Percentiles rank a stretch among this genome's conserved stretches.
These are phyloP conservation scores for Phyto melanocephala DNA, from an alignment of 2,888 invertebrate genomes.

Conservation along the genomic window DNA sequence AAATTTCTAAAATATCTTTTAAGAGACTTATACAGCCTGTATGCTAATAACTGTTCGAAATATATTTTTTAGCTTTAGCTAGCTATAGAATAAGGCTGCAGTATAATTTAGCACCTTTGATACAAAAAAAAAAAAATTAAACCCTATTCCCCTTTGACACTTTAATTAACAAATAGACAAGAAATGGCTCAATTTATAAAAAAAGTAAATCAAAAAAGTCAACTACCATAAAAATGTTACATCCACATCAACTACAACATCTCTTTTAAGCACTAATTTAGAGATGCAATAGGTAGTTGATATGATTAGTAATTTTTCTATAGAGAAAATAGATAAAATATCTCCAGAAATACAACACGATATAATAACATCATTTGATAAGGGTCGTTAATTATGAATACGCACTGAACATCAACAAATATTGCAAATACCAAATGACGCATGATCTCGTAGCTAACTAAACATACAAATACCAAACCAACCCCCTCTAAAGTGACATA, in stretches of 20 bases:
- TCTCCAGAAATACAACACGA: background rate
- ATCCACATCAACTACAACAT: background rate
- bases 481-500: constrained; percentile 2
- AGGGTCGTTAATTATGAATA: constrained; percentile 39
- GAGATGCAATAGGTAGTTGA: background rate
- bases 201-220: constrained; percentile 10
- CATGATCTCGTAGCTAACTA: constrained; percentile 24
- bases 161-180: too few relatives aligned
- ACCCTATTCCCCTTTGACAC: too few relatives aligned
- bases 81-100: too few relatives aligned
- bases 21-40: too few relatives aligned
- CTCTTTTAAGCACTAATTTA: background rate
- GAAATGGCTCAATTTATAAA: constrained; percentile 36
- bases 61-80: too few relatives aligned
- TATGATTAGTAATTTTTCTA: constrained; percentile 40
- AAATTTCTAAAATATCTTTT: too few relatives aligned
- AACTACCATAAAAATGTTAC: constrained; percentile 1
- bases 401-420: constrained; percentile 24
- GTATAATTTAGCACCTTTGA: too few relatives aligned
- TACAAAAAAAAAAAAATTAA: too few relatives aligned
- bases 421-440: constrained; percentile 58
- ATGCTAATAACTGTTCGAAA: too few relatives aligned
- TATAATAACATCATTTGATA: constrained; percentile 50
- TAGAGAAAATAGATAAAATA: background rate
- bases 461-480: background rate